Percentiles rank a stretch among this genome's conserved stretches.
Evolutionary conservation across 2,888 invertebrate genomes (phyloP).

Genomic region (Pandemis corylana): DNA sequence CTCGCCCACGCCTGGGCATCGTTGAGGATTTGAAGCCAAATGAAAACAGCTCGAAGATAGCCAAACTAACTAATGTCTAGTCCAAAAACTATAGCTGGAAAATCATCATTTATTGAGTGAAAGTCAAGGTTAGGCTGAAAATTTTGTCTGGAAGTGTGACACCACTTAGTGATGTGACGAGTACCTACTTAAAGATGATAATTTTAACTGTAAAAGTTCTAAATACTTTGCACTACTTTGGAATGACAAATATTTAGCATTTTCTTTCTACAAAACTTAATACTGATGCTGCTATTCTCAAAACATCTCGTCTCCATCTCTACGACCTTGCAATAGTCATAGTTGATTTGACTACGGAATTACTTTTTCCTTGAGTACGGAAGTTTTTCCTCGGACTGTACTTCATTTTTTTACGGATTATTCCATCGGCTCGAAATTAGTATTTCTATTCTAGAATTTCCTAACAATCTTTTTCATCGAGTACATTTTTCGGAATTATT

Average conservation of each 20-base stretch:
- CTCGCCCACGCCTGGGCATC: not conserved
- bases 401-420: no score
- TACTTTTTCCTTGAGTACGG: no score
- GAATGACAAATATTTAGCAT: no score
- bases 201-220: not conserved
- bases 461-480: not conserved
- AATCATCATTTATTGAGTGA: not conserved
- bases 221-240: no score
- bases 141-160: not conserved
- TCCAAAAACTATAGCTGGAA: not conserved
- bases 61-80: slow-evolving; percentile 6
- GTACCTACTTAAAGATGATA: not conserved
- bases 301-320: no score
- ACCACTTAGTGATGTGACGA: not conserved
- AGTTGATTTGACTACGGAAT: no score
- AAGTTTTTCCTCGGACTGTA: no score
- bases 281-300: no score
- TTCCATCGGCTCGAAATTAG: not conserved
- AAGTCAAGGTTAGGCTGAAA: not conserved
- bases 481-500: not conserved
- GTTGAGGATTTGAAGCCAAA: slow-evolving; percentile 4
- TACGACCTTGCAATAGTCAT: no score
- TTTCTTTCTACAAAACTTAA: no score
- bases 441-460: not conserved
- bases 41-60: slow-evolving; percentile 2